Conservation (phyloP, 2,888 invertebrate species). For the Patella depressa region DNA sequence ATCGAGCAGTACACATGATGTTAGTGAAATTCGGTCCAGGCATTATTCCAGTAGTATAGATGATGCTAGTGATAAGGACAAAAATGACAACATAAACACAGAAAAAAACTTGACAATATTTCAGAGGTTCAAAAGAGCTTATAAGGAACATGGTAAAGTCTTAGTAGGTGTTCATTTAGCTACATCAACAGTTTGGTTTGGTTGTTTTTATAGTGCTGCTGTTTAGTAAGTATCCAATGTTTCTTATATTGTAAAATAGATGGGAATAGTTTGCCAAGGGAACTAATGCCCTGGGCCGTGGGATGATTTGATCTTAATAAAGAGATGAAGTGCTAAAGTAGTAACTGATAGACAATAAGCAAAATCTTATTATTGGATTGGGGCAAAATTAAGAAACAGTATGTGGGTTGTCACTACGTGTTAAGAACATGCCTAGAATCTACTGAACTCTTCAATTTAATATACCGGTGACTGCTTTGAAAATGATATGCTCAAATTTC, state of each 20-base stretch:
- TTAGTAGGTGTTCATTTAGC: constrained; percentile 91
- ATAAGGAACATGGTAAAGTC: constrained; percentile 97
- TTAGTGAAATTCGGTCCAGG: too few species aligned
- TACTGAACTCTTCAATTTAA: too few species aligned
- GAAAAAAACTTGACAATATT: constrained; percentile 77
- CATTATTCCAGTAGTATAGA: not conserved
- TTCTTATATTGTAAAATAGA: not conserved
- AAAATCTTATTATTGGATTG: not conserved
- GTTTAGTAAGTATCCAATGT: constrained; percentile 78
- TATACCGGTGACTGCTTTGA: too few species aligned
- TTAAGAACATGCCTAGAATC: too few species aligned
- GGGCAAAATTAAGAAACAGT: not conserved
- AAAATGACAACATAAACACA: constrained; percentile 53
- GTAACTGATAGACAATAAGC: too few species aligned
- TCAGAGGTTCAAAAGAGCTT: constrained; percentile 90
- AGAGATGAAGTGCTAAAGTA: too few species aligned
- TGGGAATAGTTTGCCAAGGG: too few species aligned
- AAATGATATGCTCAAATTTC: too few species aligned
- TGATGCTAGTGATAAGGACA: not conserved
- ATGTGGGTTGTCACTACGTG: not conserved
- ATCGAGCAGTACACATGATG: too few species aligned
- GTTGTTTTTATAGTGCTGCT: constrained; percentile 87
- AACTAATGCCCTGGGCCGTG: too few species aligned
- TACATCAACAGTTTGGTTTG: constrained; percentile 91
- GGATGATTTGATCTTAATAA: too few species aligned